Evolutionary conservation across 2,797 vertebrate genomes (phyloP).

Genomic region (Pristis pectinata): DNA sequence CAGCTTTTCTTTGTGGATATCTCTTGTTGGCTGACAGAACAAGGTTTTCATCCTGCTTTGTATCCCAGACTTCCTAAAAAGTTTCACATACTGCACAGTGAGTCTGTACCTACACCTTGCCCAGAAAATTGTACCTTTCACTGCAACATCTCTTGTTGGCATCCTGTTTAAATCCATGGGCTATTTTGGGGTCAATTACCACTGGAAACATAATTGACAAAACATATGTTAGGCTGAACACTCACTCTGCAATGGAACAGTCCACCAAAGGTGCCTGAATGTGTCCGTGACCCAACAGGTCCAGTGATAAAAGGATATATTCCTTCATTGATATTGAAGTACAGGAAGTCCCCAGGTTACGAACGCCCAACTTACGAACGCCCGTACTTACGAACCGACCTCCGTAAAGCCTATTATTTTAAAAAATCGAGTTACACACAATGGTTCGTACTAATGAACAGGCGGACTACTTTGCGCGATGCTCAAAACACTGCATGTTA

Average conservation of each 20-base stretch:
- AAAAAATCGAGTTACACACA: too few relatives aligned
- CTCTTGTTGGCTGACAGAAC: not conserved
- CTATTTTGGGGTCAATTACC: not conserved
- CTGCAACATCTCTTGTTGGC: not conserved
- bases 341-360: too few relatives aligned
- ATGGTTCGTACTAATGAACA: too few relatives aligned
- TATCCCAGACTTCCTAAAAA: not conserved
- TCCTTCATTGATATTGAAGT: not conserved
- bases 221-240: not conserved
- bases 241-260: not conserved
- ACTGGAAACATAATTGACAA: not conserved
- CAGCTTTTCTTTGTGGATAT: not conserved
- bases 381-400: too few relatives aligned
- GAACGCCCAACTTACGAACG: too few relatives aligned
- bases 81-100: not conserved
- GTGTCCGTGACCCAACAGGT: not conserved
- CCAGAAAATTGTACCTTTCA: not conserved
- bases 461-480: too few relatives aligned
- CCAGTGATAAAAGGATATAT: not conserved
- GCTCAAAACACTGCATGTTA: too few relatives aligned
- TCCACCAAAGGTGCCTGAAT: not conserved
- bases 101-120: not conserved
- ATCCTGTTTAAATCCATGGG: not conserved
- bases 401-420: too few relatives aligned
- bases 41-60: not conserved